Base-by-base conservation (phyloP, 2,888 invertebrate genomes). In the Buathra laborator region DNA sequence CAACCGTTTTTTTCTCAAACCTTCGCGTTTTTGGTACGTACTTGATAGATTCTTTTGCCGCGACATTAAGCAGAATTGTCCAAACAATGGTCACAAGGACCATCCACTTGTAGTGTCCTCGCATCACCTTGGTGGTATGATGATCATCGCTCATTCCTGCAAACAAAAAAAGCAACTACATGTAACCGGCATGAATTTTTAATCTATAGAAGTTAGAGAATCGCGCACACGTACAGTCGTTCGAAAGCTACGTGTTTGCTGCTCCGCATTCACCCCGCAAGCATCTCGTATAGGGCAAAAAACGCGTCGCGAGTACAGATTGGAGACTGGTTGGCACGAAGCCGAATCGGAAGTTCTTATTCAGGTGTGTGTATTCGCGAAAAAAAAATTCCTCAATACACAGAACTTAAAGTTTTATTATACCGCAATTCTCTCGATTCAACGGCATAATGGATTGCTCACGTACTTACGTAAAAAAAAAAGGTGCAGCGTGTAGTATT, bases 11-110 rank as follows among this genome's bases (percentile, higher is more conserved):
- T n/a, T 67, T 51, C 4, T 66, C 64, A 7, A 19, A 48, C 79
- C 37, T 83, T 66, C 14, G 79, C 64, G 72, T 71, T 85, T 48
- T 87, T 80, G 64, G 79, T 76, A 19, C 76, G 79, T 70, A 76
- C 64, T 24, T 56, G 75, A 64, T 84, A 72, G 43, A 78, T 71
- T 84, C 80, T 24, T 64, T 37, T 5, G 77, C 78, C 16, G 85
- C 68, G 72, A 76, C 84, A 48, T 79, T 48, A 71, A 84, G 84
- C 82, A 87, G 59, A 76, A 88, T 86, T 19, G 88, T 88, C 89
- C 90, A 90, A 79, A 89, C 53, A 62, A 83, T 86, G 91, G 91
- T 91, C 93, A 88, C 86, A n/a, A 91, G 86, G 93, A 92, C 93
- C 93, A 86, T 82, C 88, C 89, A 88, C 87, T 89, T 86, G 84